A percentile compares a stretch with the other conserved stretches of the same genome.
Conservation (phyloP, 2,113 vertebrate genomes). For the Peromyscus leucopus region DNA sequence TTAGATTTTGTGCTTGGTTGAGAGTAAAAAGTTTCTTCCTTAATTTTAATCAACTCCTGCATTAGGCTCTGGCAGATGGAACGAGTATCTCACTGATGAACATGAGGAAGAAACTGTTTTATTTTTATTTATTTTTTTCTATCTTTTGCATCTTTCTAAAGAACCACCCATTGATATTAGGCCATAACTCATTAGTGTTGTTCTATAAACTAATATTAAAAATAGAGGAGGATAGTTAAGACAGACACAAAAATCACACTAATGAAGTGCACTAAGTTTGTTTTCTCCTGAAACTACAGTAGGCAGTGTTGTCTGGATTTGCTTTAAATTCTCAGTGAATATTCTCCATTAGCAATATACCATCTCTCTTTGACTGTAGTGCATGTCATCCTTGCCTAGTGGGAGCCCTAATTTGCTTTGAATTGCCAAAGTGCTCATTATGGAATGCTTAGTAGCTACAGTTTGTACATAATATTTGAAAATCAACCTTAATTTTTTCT, state of each 20-base stretch:
- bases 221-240: constrained; percentile 53
- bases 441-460: constrained; percentile 88
- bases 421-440: constrained; percentile 91
- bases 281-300: neutral
- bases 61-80: neutral
- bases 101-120: fast-evolving
- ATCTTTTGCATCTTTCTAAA: neutral
- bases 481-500: constrained; percentile 89
- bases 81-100: neutral
- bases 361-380: constrained; percentile 84
- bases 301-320: constrained; percentile 56
- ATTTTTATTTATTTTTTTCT: too few relatives aligned
- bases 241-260: constrained; percentile 60
- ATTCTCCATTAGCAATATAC: constrained; percentile 84
- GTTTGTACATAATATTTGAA: constrained; percentile 91
- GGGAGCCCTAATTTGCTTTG: constrained; percentile 89
- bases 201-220: constrained; percentile 65
- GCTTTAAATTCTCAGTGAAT: constrained; percentile 77
- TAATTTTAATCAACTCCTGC: constrained; percentile 61
- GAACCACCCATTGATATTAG: constrained; percentile 48
- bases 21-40: constrained; percentile 66
- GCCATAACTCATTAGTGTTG: constrained; percentile 75
- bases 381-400: constrained; percentile 85
- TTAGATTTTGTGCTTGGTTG: constrained; percentile 70
- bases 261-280: constrained; percentile 73